These are phyloP conservation scores for Pelosia muscerda DNA, from an alignment of 2,888 invertebrate species.

Conservation along the genomic window DNA sequence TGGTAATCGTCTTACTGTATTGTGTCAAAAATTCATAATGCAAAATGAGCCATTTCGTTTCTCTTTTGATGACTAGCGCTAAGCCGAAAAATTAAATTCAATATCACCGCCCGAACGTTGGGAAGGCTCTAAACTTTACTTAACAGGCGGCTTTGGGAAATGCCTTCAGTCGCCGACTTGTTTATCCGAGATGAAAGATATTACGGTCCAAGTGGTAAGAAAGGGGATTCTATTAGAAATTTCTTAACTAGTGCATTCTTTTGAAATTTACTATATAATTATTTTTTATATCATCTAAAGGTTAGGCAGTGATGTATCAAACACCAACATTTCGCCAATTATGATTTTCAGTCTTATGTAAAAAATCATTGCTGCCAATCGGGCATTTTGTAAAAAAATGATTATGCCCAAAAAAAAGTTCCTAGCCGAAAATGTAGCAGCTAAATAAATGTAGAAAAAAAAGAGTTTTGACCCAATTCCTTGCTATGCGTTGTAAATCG, in stretches of 20 bases:
- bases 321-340: too few species aligned
- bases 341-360: too few species aligned
- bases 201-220: slow-evolving; percentile 51
- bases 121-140: slow-evolving; percentile 65
- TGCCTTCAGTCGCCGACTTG: slow-evolving; percentile 56
- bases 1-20: slow-evolving; percentile 23
- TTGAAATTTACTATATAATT: too few species aligned
- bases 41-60: slow-evolving; percentile 45
- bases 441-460: too few species aligned
- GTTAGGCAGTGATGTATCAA: too few species aligned
- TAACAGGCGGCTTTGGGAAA: slow-evolving; percentile 64
- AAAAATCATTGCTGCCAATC: too few species aligned
- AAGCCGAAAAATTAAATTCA: slow-evolving; percentile 65
- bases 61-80: slow-evolving; percentile 41
- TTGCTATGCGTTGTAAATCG: too few species aligned
- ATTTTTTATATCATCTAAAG: too few species aligned
- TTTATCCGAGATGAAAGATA: slow-evolving; percentile 65
- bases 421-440: too few species aligned
- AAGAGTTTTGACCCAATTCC: too few species aligned
- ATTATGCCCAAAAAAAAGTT: too few species aligned
- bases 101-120: slow-evolving; percentile 58
- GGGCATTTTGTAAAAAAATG: too few species aligned
- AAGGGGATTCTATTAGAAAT: slow-evolving; percentile 28
- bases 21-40: slow-evolving; percentile 40
- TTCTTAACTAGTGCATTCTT: slow-evolving; percentile 16